These are phyloP conservation scores for Sciaenops ocellatus DNA, from an alignment of 2,797 vertebrate species.

Conservation along the genomic window DNA sequence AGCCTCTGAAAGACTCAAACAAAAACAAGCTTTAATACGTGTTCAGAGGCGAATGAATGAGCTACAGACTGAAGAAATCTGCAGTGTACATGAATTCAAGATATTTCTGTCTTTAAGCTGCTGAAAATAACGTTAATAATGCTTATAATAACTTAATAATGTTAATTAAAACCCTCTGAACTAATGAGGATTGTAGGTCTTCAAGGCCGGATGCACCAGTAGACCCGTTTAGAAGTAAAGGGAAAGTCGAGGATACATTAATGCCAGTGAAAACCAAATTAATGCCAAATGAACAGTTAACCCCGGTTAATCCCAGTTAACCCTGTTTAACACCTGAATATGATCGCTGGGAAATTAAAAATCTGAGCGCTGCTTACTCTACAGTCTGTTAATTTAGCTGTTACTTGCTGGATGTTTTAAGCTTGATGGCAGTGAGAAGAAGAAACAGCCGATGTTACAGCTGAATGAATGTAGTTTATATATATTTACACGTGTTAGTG, in stretches of 20 bases:
- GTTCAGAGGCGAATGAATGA: not conserved
- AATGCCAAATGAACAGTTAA: slow-evolving; percentile 28
- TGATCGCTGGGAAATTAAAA: not conserved
- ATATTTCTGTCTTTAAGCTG: not conserved
- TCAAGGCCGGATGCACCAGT: not conserved
- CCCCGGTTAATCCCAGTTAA: slow-evolving; percentile 41
- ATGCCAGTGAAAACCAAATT: too few relatives aligned
- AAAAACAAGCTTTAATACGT: not conserved
- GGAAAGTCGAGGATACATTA: not conserved
- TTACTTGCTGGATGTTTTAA: not conserved
- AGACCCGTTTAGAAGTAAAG: not conserved
- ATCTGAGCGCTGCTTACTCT: not conserved
- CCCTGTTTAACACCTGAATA: slow-evolving; percentile 14
- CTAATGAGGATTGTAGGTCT: slow-evolving; percentile 8
- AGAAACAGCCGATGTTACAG: too few relatives aligned
- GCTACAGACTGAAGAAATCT: not conserved
- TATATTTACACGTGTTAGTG: too few relatives aligned
- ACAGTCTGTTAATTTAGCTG: not conserved
- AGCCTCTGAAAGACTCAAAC: not conserved
- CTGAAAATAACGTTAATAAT: not conserved
- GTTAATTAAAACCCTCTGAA: too few relatives aligned
- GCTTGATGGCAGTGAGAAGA: not conserved
- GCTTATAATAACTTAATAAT: too few relatives aligned
- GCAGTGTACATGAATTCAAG: not conserved
- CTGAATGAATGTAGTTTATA: too few relatives aligned